Base-by-base conservation (phyloP, 2,113 vertebrate species). In the Periophthalmus modestus region DNA sequence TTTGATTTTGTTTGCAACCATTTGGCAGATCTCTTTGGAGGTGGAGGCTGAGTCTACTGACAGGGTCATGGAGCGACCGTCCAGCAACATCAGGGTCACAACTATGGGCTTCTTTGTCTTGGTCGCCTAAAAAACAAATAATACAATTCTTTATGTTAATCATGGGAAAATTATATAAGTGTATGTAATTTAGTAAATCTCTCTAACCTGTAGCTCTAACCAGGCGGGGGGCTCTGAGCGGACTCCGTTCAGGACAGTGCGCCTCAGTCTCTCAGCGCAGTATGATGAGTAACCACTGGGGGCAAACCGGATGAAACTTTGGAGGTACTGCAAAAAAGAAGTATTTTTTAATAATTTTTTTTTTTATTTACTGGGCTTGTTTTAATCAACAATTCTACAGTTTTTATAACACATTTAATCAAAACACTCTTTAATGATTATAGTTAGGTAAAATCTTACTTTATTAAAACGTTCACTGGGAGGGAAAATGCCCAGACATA, bases 401-500 rank as follows among this genome's bases (percentile, higher is more conserved):
- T 43, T 43, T 43, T 43, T 10, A 43, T 43, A 43, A 43, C 2
- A 10, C 39, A 19, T 52, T 52, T 52, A 1, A 52, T 52, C 55
- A 23, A 57, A 57, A 57, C 21, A 57, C 39, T 10, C 7, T 43
- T 43, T 43, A 43, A 43, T 7, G 39, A 2, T 2, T 43, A 43
- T 10, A 28, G 4, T 15, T 33, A 61, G 10, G 4, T 14, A n/a
- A n/a, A 36, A 23, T 57, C 72, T 82, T 68, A 98, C 98, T 94
- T 94, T 96, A 46, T 92, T 88, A 74, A 99, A 94, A 0, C 69
- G 90, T n/a, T 98, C 93, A 0, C 95, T 95, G 5, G 98, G 97
- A 39, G 95, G 93, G 85, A 99, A 98, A 81, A 97, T 95, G 21
- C 97, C 97, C 71, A 99, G 86, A 78, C 97, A 98, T 67, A 99